Conservation (phyloP, 2,113 vertebrate genomes). For the Prolemur simus region DNA sequence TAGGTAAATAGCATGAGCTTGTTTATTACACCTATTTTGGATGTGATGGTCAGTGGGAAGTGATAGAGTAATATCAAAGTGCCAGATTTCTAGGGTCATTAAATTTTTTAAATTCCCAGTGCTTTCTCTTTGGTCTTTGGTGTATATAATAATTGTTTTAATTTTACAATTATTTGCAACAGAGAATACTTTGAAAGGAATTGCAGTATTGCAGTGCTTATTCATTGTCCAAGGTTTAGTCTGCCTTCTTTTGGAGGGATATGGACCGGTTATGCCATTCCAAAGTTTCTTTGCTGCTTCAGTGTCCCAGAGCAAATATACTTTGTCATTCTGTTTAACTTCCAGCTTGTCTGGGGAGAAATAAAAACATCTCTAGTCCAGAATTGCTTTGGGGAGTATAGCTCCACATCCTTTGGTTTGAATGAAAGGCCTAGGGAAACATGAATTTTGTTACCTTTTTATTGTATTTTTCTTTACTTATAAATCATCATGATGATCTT, state of each 20-base stretch:
- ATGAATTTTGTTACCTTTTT: constrained; percentile 75
- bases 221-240: constrained; percentile 14
- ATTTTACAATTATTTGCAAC: constrained; percentile 38
- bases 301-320: constrained; percentile 67
- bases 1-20: background rate
- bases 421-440: constrained; percentile 72
- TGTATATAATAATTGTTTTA: constrained; percentile 16
- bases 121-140: background rate
- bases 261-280: constrained; percentile 33
- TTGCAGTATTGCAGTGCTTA: background rate
- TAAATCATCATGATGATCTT: constrained; percentile 66
- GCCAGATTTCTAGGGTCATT: background rate
- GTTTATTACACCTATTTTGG: background rate
- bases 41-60: background rate
- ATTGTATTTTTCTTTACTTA: constrained; percentile 73
- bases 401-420: constrained; percentile 62
- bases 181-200: constrained; percentile 24
- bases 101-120: background rate
- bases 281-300: constrained; percentile 58
- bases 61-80: background rate
- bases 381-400: constrained; percentile 72
- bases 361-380: constrained; percentile 69
- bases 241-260: background rate
- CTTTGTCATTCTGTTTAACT: constrained; percentile 70
- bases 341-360: constrained; percentile 65